Evolutionary conservation across 2,797 vertebrate genomes (phyloP), one percentile per base, ranked within the genome.

Genomic region (Falco berigora): DNA sequence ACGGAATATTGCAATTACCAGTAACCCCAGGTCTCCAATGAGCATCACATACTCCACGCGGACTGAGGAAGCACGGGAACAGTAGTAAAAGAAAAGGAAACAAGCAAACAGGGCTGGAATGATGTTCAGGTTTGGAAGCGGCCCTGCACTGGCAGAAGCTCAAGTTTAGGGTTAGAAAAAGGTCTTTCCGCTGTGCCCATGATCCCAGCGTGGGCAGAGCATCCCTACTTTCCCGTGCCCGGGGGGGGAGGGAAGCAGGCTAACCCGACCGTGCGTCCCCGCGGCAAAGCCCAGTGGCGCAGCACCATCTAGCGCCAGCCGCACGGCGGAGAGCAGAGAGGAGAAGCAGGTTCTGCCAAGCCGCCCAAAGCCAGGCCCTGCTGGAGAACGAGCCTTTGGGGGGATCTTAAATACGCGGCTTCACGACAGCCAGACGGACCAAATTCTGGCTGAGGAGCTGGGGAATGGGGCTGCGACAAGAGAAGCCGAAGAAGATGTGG

Each of bases 271-370:
- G 1, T 8, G 53, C 4, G 72, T 68, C 11, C 15, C n/a, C 5
- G 56, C 9, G 13, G 62, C 42, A 13, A 87, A 92, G 71, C 73
- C 42, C 95, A 9, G 90, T 85, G 53, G 68, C 9, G 32, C 20
- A 82, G 96, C 94, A 76, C 96, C 97, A 97, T 92, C 96, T 97
- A 95, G 80, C 75, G 97, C 67, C 87, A 2, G 25, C 61, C 28
- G 2, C 40, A 5, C 40, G 40, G 40, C 0, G 75, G 6, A 50
- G 32, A 22, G 50, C 84, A 25, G 61, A 56, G n/a, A 38, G 22
- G 2, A 27, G 5, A 6, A 49, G 6, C 20, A 0, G 40, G 34
- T 0, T 6, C 14, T 4, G 4, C 71, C 75, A 6, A n/a, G 14
- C 34, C 5, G 14, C 10, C 16, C 3, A 8, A 16, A 44, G 67